Evolutionary conservation across 1,140 invertebrate species (phyloP).

Genomic region (Caligus rogercresseyi): DNA sequence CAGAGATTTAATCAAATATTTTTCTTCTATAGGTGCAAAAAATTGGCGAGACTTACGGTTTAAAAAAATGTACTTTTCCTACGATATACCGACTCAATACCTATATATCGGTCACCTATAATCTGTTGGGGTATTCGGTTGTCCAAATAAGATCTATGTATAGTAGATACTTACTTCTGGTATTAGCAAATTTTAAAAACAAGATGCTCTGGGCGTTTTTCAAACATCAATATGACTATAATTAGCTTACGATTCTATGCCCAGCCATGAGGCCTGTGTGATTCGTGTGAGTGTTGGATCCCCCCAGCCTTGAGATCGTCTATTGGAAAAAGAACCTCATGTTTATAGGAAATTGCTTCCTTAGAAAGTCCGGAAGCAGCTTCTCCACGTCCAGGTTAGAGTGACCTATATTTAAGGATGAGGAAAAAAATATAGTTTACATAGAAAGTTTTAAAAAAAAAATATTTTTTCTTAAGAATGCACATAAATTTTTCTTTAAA

Average conservation of each 20-base stretch:
- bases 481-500: no score
- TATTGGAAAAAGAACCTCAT: slow-evolving; percentile 30
- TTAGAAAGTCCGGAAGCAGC: slow-evolving; percentile 30
- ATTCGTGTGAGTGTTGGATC: not conserved
- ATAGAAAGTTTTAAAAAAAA: no score
- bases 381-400: slow-evolving; percentile 33
- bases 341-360: slow-evolving; percentile 28
- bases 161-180: no score
- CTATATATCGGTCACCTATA: not conserved
- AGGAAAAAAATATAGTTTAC: not conserved
- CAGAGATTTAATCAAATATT: no score
- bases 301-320: not conserved
- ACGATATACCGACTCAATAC: not conserved
- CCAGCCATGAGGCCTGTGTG: not conserved
- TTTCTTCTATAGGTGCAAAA: no score
- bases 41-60: no score
- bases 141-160: not conserved
- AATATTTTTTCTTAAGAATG: no score
- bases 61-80: not conserved
- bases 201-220: no score
- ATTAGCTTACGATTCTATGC: not conserved
- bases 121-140: not conserved
- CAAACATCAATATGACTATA: no score
- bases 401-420: slow-evolving; percentile 27
- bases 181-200: no score